Base-by-base conservation (phyloP, 2,797 vertebrate genomes). In the Manis pentadactyla region DNA sequence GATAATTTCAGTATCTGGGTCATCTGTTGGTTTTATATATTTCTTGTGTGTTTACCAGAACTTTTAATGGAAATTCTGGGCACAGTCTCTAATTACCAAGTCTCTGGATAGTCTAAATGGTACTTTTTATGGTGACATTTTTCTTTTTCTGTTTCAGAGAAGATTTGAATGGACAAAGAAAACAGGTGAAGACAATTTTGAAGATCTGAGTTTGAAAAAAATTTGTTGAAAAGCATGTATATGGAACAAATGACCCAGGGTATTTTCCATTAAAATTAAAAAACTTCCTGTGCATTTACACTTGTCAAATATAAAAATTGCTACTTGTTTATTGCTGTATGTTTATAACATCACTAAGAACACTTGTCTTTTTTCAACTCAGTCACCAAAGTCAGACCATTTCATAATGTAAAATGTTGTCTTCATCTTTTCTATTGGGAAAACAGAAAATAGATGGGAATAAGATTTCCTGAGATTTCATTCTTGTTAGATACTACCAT, bases 271-370 rank as follows among this genome's bases (percentile, higher is more conserved):
- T 87, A 82, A 85, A 25, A 92, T 82, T 77, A 77, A 86, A 81
- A 34, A 91, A 68, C 13, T 51, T 71, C 14, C 42, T 73, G 11
- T 85, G 13, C 75, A 7, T 87, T 90, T 96, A 27, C 1, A 71
- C 18, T 74, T 92, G 21, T 61, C 51, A 92, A 66, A 51, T 37
- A 87, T 81, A 37, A 93, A 94, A 94, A 94, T n/a, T 75, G 19
- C 79, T 61, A 90, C 14, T n/a, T 9, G 5, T 42, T 39, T 71
- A 64, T 77, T 84, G 10, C 37, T 77, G 5, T 27, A 74, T 84
- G 25, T 86, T 92, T 87, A 64, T 34, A 90, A n/a, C 57, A 73
- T 49, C 25, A 79, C 17, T 85, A 63, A 42, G 90, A 83, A 68
- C 55, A 81, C 2, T 53, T 49, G 7, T 57, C 11, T 77, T 27